phyloP scores from a whole-genome alignment of 2,113 vertebrate species.

The Rousettus leschenaultii region DNA sequence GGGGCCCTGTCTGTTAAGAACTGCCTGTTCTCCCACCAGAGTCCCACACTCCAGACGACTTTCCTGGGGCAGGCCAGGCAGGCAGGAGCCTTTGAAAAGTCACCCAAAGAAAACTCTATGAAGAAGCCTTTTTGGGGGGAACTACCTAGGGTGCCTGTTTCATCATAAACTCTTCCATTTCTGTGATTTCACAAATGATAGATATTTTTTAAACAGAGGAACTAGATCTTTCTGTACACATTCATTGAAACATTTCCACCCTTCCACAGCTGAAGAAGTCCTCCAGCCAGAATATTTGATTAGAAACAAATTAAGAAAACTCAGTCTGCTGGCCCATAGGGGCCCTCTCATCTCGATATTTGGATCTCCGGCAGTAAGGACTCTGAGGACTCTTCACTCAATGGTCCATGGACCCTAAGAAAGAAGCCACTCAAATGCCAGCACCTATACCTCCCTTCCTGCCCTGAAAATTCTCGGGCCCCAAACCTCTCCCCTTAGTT shows the following conservation, averaged over 20 bases:
- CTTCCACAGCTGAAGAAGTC: slow-evolving; percentile 36
- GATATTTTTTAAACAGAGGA: slow-evolving; percentile 55
- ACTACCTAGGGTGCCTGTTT: slow-evolving; percentile 25
- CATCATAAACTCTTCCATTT: not conserved
- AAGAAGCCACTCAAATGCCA: not conserved
- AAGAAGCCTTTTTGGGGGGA: not conserved
- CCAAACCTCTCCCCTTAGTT: not conserved
- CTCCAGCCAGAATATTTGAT: slow-evolving; percentile 12
- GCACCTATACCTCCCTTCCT: not conserved
- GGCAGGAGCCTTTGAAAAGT: not conserved
- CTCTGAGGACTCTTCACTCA: not conserved
- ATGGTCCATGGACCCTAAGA: not conserved
- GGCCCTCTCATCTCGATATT: not conserved
- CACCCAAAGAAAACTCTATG: not conserved
- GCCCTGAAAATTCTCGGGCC: not conserved
- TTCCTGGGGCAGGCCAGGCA: not conserved
- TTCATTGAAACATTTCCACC: slow-evolving; percentile 15
- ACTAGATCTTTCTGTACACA: slow-evolving; percentile 46
- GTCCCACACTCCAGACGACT: not conserved
- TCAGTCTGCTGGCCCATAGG: not conserved
- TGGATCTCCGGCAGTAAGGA: not conserved
- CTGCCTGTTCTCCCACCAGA: not conserved
- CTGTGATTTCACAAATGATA: not conserved
- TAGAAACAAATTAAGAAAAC: slow-evolving; percentile 52
- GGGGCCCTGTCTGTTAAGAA: not conserved